Evolutionary conservation across 2,888 invertebrate genomes (phyloP).

Genomic region (Drosophila mayaguana): DNA sequence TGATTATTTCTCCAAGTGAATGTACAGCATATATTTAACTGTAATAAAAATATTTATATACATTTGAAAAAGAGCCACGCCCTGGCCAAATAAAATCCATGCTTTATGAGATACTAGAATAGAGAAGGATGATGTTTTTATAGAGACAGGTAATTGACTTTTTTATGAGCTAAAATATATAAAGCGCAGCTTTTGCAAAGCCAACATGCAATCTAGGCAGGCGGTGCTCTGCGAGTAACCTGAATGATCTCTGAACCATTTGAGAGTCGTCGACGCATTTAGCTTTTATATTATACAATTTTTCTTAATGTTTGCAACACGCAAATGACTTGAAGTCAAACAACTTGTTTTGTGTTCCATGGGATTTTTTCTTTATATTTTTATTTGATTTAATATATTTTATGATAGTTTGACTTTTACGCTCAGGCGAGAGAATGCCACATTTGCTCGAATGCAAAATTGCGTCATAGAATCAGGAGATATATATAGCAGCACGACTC

Average conservation of each 20-base stretch:
- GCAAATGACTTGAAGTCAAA: conserved; percentile 65
- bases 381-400: conserved; percentile 23
- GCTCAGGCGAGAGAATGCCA: conserved; percentile 36
- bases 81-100: conserved; percentile 9
- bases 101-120: conserved; percentile 19
- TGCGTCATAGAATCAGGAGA: conserved; percentile 31
- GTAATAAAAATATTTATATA: conserved; percentile 9
- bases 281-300: conserved; percentile 1
- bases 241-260: conserved; percentile 63
- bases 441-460: conserved; percentile 37
- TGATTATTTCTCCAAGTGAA: not conserved
- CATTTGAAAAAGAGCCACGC: not conserved
- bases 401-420: conserved; percentile 46
- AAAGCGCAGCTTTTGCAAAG: not conserved
- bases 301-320: conserved; percentile 45
- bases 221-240: conserved; percentile 44
- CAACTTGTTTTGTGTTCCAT: conserved; percentile 46
- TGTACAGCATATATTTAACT: not conserved
- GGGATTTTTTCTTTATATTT: not conserved
- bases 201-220: conserved; percentile 7
- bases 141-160: conserved; percentile 18
- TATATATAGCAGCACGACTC: not conserved
- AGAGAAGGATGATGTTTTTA: conserved; percentile 22
- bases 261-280: not conserved
- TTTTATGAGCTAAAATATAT: conserved; percentile 13